A percentile compares a stretch with the other conserved stretches of the same genome.
Evolutionary conservation across 2,888 invertebrate genomes (phyloP).

Genomic region (Trissolcus brochymenae): DNA sequence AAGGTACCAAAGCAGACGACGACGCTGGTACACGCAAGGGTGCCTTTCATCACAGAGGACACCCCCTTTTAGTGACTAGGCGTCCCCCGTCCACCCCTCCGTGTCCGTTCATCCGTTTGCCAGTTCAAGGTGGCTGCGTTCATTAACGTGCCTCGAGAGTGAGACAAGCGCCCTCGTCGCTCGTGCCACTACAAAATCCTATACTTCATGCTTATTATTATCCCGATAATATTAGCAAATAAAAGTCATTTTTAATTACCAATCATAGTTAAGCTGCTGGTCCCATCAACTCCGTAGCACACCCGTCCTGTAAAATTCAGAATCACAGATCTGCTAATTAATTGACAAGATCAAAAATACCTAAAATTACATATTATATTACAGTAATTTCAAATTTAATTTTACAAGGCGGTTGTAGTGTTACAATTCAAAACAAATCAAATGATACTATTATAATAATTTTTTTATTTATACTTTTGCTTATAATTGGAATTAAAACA

Average conservation of each 20-base stretch:
- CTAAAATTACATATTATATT: no score
- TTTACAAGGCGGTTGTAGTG: no score
- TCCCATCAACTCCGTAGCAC: background rate
- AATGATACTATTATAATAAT: no score
- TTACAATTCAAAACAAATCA: no score
- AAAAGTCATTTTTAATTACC: slow-evolving; percentile 12
- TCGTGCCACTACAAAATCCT: slow-evolving; percentile 34
- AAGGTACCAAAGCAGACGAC: slow-evolving; percentile 57
- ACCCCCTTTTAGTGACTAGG: slow-evolving; percentile 71
- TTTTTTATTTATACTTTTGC: no score
- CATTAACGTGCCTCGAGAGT: slow-evolving; percentile 66
- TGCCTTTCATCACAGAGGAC: slow-evolving; percentile 70
- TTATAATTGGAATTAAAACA: no score
- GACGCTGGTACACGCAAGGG: slow-evolving; percentile 65
- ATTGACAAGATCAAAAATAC: no score
- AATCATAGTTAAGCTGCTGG: background rate
- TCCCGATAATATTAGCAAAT: slow-evolving; percentile 53
- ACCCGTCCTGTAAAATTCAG: no score
- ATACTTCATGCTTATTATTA: slow-evolving; percentile 45
- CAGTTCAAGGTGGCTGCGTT: slow-evolving; percentile 75
- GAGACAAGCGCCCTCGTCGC: slow-evolving; percentile 49
- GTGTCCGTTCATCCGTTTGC: slow-evolving; percentile 72
- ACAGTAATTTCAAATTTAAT: no score
- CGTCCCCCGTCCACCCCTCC: slow-evolving; percentile 59
- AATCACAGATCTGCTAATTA: no score